Evolutionary conservation across 2,797 vertebrate genomes (phyloP), one percentile per base, ranked within the genome.

Genomic region (Acrocephalus scirpaceus): DNA sequence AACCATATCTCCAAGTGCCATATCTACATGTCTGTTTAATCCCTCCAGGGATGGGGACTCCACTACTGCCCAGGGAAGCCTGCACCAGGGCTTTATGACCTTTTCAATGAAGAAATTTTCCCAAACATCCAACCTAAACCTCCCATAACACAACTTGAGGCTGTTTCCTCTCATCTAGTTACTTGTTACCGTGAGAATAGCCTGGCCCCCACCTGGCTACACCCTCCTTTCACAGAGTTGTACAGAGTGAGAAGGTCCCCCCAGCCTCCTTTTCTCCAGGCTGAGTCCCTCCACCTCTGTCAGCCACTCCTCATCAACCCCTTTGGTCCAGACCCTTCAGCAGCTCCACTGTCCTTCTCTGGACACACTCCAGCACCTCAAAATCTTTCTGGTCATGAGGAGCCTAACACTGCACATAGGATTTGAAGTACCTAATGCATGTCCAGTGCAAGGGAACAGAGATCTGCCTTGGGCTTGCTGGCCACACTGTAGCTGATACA

Each of bases 51-150:
- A 34, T n/a, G 29, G 8, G 16, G 8, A 45, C 34, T 77, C n/a
- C 60, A 19, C 16, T 16, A 27, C 45, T 65, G 25, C 12, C 25
- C 38, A 53, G 20, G 25, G 9, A 60, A 88, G 25, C 29, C 45
- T 53, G 12, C 2, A 1, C 14, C 18, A 32, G 11, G 26, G 18
- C 45, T 47, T 45, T n/a, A 32, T 0, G 3, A 53, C 29, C 14
- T 65, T 45, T 71, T 58, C n/a, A 18, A 10, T 53, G 45, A 47
- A 47, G 45, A 84, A 45, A 27, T 65, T 84, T 90, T 58, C 30
- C 21, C 5, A 29, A 7, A 42, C 45, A 72, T 36, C n/a, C n/a
- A 47, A 27, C 45, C 18, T 58, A 60, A 72, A 60, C 14, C 22
- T 60, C 16, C n/a, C 30, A 9, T 9, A 30, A 12, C 13, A 47